phyloP scores from a whole-genome alignment of 2,113 vertebrate species.

The Corydoras maculifer region DNA sequence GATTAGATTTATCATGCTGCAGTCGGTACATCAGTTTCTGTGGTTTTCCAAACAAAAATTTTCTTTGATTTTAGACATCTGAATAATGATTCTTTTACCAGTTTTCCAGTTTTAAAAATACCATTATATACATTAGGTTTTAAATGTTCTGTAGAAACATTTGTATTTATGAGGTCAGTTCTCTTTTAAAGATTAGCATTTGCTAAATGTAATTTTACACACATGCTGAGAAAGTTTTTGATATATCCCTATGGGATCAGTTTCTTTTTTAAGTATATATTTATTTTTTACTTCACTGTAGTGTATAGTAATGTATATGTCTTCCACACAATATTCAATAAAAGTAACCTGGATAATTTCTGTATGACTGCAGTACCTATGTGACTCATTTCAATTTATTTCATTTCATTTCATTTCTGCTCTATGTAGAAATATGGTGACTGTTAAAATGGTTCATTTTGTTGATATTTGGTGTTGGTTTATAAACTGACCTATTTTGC shows the following conservation, averaged over 20 bases:
- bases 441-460: too few relatives aligned
- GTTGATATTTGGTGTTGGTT: too few relatives aligned
- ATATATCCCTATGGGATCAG: conserved; percentile 99
- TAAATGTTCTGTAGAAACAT: conserved; percentile 71
- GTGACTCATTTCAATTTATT: too few relatives aligned
- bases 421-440: too few relatives aligned
- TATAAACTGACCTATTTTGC: too few relatives aligned
- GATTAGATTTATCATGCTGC: conserved; percentile 73
- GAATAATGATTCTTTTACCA: conserved; percentile 41
- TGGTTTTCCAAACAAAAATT: conserved; percentile 33
- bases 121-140: conserved; percentile 68
- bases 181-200: conserved; percentile 80
- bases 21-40: conserved; percentile 59
- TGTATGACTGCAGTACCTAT: conserved; percentile 51
- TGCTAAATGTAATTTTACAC: conserved; percentile 73
- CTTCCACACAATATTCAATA: conserved; percentile 79
- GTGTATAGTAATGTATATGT: conserved; percentile 83
- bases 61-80: conserved; percentile 33
- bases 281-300: conserved; percentile 78
- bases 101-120: conserved; percentile 45
- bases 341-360: conserved; percentile 83
- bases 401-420: too few relatives aligned
- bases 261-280: conserved; percentile 69
- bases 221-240: conserved; percentile 73
- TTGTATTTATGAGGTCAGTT: conserved; percentile 81